Evolutionary conservation across 2,113 vertebrate genomes (phyloP).

Genomic region (Camelus bactrianus): DNA sequence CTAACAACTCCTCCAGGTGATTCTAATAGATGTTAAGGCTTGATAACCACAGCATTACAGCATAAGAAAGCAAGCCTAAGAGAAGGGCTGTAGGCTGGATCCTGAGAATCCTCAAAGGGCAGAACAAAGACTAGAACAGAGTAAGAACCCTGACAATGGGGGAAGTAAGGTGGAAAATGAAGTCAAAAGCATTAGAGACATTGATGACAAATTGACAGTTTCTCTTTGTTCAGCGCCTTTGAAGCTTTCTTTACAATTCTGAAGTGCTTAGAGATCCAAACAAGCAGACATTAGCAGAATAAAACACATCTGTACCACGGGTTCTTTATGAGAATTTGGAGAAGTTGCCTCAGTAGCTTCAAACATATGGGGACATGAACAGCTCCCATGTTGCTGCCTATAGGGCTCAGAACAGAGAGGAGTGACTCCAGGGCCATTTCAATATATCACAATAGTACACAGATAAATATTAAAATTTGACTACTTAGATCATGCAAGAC

Average conservation of each 20-base stretch:
- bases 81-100: not conserved
- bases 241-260: not conserved
- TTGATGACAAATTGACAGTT: not conserved
- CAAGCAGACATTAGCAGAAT: not conserved
- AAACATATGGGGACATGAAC: not conserved
- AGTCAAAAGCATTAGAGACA: not conserved
- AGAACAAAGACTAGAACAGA: not conserved
- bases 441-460: constrained; percentile 60
- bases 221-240: not conserved
- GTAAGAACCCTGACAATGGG: not conserved
- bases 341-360: not conserved
- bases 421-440: not conserved
- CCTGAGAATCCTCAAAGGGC: not conserved
- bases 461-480: constrained; percentile 44
- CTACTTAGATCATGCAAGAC: constrained; percentile 71
- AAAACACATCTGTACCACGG: not conserved
- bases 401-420: not conserved
- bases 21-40: not conserved
- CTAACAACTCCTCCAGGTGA: not conserved
- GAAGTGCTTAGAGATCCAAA: not conserved
- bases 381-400: not conserved
- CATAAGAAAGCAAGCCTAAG: not conserved
- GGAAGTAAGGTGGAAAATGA: not conserved
- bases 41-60: not conserved
- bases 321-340: not conserved